Conservation (phyloP, 2,888 invertebrate genomes). For the Meganola albula region DNA sequence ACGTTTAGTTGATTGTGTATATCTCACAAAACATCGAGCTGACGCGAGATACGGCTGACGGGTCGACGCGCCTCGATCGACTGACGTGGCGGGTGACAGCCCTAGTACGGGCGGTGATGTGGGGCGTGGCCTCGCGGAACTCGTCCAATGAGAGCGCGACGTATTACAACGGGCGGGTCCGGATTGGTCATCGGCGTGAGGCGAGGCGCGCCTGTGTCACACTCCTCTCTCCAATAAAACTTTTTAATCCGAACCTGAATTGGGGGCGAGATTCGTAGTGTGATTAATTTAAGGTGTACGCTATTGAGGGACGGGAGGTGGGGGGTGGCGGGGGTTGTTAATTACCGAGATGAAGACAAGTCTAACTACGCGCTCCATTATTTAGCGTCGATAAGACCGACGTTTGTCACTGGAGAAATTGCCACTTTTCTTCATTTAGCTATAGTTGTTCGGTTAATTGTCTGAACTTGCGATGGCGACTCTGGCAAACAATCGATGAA, state of each 20-base stretch:
- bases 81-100: conserved; percentile 71
- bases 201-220: conserved; percentile 60
- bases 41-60: conserved; percentile 68
- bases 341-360: conserved; percentile 75
- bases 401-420: conserved; percentile 70
- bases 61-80: conserved; percentile 74
- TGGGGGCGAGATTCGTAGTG: conserved; percentile 75
- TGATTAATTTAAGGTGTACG: conserved; percentile 71
- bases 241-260: conserved; percentile 72
- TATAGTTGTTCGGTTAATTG: conserved; percentile 65
- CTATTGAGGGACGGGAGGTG: conserved; percentile 31
- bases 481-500: conserved; percentile 6
- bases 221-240: conserved; percentile 72
- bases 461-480: conserved; percentile 21
- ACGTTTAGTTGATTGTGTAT: conserved; percentile 43
- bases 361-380: conserved; percentile 73
- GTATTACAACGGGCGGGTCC: conserved; percentile 31
- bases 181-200: conserved; percentile 46
- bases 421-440: conserved; percentile 69
- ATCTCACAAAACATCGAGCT: conserved; percentile 41
- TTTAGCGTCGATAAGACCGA: conserved; percentile 70
- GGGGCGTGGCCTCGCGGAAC: conserved; percentile 45
- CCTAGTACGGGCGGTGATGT: conserved; percentile 56
- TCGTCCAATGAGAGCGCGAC: conserved; percentile 43
- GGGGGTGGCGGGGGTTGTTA: conserved; percentile 45